These are phyloP conservation scores for Fringilla coelebs DNA, from an alignment of 2,797 vertebrate species.

Conservation along the genomic window DNA sequence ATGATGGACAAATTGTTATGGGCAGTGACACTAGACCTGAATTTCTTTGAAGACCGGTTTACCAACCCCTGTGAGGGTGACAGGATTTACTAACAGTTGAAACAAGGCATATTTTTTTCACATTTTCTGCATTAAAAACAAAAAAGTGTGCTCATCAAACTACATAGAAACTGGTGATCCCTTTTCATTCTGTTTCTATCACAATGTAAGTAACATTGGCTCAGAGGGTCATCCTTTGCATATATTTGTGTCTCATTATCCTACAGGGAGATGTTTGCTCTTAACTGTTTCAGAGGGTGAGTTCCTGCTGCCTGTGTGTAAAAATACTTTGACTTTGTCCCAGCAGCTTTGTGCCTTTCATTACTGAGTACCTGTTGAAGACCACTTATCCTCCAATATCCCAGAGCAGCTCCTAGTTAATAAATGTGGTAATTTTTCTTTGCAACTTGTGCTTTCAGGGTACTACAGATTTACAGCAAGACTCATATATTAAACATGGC, in stretches of 20 bases:
- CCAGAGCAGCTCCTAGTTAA: neutral
- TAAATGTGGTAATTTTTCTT: neutral
- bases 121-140: neutral
- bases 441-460: neutral
- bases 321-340: neutral
- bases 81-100: neutral
- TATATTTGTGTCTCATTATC: neutral
- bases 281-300: neutral
- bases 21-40: neutral
- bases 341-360: neutral
- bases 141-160: neutral
- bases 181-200: neutral
- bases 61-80: neutral
- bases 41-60: neutral
- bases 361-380: neutral
- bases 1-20: neutral
- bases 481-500: neutral
- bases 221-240: neutral
- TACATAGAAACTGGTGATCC: neutral
- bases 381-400: neutral
- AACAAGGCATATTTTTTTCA: neutral
- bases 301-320: neutral
- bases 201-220: neutral
- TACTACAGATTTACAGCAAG: neutral
- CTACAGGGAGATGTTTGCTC: neutral